phyloP scores from a whole-genome alignment of 2,797 vertebrate genomes.

The Sphaeramia orbicularis region DNA sequence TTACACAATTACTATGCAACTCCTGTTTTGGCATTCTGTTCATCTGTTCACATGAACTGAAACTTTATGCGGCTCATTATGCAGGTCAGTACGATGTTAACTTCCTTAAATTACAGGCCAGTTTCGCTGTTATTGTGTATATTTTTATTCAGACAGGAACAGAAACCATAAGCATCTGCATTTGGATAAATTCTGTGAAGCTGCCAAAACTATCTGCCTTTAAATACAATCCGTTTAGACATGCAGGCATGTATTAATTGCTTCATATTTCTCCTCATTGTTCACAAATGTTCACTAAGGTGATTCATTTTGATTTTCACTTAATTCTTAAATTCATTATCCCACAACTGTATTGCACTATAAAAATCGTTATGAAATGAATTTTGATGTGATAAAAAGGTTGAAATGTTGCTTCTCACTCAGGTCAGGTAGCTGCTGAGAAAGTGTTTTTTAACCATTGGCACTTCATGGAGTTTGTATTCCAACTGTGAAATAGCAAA shows the following conservation, averaged over 20 bases:
- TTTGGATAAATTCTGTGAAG: not conserved
- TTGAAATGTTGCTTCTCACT: not conserved
- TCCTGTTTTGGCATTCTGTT: conserved; percentile 17
- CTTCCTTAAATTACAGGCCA: not conserved
- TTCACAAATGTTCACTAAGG: conserved; percentile 20
- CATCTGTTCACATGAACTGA: conserved; percentile 24
- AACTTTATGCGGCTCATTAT: conserved; percentile 32
- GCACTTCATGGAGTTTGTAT: conserved; percentile 26
- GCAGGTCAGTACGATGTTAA: not conserved
- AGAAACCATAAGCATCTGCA: not conserved
- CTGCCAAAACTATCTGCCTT: conserved; percentile 10
- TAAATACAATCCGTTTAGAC: conserved; percentile 3
- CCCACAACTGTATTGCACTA: conserved; percentile 6
- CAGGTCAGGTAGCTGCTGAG: conserved; percentile 20
- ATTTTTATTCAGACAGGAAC: not conserved
- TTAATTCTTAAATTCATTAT: conserved; percentile 18
- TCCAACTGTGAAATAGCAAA: conserved; percentile 40
- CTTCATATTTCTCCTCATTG: conserved; percentile 8
- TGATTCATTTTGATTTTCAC: conserved; percentile 5
- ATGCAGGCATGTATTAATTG: conserved; percentile 27
- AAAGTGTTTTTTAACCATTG: conserved; percentile 12
- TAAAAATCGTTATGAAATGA: conserved; percentile 6
- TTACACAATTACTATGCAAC: conserved; percentile 24
- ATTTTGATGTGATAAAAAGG: conserved; percentile 15
- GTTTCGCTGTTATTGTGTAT: conserved; percentile 2